Conservation (phyloP, 2,113 vertebrate species). For the Podarcis raffonei region DNA sequence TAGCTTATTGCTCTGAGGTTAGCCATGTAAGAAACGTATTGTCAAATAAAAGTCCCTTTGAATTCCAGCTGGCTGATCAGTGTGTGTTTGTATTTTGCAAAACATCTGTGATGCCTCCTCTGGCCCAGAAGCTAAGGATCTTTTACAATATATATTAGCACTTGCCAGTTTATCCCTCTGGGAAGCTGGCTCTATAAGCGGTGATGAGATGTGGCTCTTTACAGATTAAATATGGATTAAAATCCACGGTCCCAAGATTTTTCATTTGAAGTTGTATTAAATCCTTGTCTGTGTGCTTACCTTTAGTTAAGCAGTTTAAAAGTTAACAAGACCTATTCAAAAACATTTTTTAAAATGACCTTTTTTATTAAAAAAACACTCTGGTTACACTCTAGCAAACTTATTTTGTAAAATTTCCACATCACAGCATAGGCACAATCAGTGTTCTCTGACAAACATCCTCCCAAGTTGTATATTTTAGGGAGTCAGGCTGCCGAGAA, state of each 20-base stretch:
- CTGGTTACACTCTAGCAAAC: background rate
- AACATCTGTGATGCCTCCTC: background rate
- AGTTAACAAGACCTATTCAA: background rate
- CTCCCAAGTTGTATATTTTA: background rate
- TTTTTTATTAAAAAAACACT: background rate
- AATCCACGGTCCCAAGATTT: background rate
- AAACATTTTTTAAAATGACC: background rate
- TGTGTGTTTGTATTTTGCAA: slow-evolving; percentile 11
- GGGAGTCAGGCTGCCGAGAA: background rate
- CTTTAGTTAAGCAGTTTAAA: slow-evolving; percentile 29
- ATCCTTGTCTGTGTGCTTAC: slow-evolving; percentile 32
- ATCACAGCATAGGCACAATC: background rate
- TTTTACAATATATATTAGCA: background rate
- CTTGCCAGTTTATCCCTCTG: background rate
- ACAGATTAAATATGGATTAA: slow-evolving; percentile 35
- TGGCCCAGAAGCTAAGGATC: background rate
- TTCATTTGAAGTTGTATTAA: slow-evolving; percentile 31
- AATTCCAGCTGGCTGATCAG: slow-evolving; percentile 4
- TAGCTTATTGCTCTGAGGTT: slow-evolving; percentile 18
- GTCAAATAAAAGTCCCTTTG: slow-evolving; percentile 9
- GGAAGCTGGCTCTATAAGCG: background rate
- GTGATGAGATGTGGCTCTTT: background rate
- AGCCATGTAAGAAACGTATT: slow-evolving; percentile 5
- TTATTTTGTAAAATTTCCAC: background rate
- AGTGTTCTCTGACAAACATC: background rate